Percentiles rank a stretch among this genome's conserved stretches.
These are phyloP conservation scores for Glossophaga mutica DNA, from an alignment of 2,797 vertebrate species.

Conservation along the genomic window DNA sequence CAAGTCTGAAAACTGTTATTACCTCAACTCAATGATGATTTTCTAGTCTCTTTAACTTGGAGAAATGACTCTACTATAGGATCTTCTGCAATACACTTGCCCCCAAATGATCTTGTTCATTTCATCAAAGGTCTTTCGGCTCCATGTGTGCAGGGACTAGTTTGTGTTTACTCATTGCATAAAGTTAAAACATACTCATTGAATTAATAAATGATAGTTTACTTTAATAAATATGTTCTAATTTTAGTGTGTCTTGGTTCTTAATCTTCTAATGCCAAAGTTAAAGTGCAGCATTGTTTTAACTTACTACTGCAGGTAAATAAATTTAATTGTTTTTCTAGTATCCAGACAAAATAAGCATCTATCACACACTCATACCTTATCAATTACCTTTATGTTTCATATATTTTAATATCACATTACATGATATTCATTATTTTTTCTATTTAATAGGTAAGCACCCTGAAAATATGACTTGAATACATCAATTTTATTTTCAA, in stretches of 20 bases:
- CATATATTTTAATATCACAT: not conserved
- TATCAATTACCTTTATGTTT: not conserved
- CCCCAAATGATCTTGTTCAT: not conserved
- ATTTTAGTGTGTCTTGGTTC: not conserved
- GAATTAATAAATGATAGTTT: not conserved
- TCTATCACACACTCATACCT: not conserved
- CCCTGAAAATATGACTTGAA: not conserved
- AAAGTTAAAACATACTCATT: not conserved
- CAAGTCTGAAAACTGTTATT: not conserved
- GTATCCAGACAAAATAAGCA: not conserved
- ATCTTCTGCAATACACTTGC: not conserved
- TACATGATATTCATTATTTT: not conserved
- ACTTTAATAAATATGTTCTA: not conserved
- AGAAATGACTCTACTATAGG: not conserved
- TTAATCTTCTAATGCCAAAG: not conserved
- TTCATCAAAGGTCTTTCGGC: not conserved
- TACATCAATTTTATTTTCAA: not conserved
- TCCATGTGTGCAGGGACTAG: not conserved
- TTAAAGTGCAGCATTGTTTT: not conserved
- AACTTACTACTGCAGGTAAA: not conserved
- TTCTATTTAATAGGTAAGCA: not conserved
- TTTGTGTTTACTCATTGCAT: not conserved
- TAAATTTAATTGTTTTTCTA: constrained; percentile 9
- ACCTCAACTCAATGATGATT: not conserved
- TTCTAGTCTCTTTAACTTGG: not conserved